Percentiles rank a stretch among this genome's conserved stretches.
Conservation (phyloP, 53 echinoderm and acorn worm species). For the Patiria pectinifera region DNA sequence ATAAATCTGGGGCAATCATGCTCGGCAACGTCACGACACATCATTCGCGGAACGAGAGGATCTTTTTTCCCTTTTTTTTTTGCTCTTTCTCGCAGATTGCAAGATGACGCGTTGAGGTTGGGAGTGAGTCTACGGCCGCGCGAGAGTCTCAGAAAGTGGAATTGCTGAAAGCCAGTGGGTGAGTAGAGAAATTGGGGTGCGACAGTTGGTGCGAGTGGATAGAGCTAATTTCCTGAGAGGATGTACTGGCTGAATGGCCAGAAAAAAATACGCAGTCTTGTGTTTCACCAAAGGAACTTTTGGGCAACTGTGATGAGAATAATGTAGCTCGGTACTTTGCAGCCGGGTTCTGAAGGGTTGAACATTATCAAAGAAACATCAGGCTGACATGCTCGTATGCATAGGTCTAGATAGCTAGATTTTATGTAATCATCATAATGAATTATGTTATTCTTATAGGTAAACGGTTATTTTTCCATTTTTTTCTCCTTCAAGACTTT, state of each 20-base stretch:
- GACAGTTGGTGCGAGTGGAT: not conserved
- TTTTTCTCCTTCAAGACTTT: too few species aligned
- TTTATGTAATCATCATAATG: too few species aligned
- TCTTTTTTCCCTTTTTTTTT: too few species aligned
- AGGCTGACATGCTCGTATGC: too few species aligned
- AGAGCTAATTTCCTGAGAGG: not conserved
- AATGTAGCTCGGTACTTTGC: too few species aligned
- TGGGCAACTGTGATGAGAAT: too few species aligned
- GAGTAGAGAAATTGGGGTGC: not conserved
- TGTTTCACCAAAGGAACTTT: not conserved
- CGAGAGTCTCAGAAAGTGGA: not conserved
- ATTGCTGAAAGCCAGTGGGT: not conserved
- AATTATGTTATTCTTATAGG: too few species aligned
- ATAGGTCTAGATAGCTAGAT: too few species aligned
- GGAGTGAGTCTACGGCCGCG: not conserved
- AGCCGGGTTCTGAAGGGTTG: too few species aligned
- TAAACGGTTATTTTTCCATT: too few species aligned
- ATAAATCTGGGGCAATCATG: slow-evolving; percentile 17
- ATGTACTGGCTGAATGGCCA: not conserved
- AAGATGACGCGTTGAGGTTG: not conserved
- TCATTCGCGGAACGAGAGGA: not conserved
- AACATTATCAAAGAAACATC: too few species aligned
- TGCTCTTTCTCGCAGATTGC: not conserved
- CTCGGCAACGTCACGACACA: not conserved
- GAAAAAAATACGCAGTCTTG: not conserved